Evolutionary conservation across 2,113 vertebrate species (phyloP).

Genomic region (Coreoperca whiteheadi): DNA sequence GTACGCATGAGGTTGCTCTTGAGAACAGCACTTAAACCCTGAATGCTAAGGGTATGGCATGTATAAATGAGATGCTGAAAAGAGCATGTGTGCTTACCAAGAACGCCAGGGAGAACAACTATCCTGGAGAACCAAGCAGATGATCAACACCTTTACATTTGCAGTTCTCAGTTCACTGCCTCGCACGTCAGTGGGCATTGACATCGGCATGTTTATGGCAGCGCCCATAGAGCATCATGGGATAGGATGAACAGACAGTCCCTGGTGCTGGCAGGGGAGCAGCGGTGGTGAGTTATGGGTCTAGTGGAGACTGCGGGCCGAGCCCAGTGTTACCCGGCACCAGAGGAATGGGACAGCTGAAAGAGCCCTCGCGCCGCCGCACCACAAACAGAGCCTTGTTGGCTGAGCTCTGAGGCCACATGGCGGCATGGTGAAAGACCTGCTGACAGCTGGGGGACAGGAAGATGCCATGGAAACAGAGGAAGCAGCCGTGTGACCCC

Average conservation of each 20-base stretch:
- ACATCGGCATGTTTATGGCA: constrained; percentile 10
- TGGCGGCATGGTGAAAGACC: constrained; percentile 64
- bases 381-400: constrained; percentile 69
- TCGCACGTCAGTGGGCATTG: not conserved
- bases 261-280: constrained; percentile 41
- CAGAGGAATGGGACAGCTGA: constrained; percentile 84
- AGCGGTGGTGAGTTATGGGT: constrained; percentile 61
- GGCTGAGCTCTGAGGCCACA: constrained; percentile 67
- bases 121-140: not conserved
- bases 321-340: constrained; percentile 73
- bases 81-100: not conserved
- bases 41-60: not conserved
- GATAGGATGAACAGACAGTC: constrained; percentile 23
- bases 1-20: constrained; percentile 1
- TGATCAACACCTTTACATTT: not conserved
- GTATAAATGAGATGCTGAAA: not conserved
- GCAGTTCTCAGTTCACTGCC: not conserved
- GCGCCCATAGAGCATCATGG: not conserved
- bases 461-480: constrained; percentile 61
- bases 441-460: constrained; percentile 75
- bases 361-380: constrained; percentile 46
- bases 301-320: constrained; percentile 63
- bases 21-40: constrained; percentile 22
- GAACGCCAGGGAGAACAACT: not conserved
- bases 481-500: constrained; percentile 39